phyloP scores from a whole-genome alignment of 2,797 vertebrate species.

The Harpagifer antarcticus region DNA sequence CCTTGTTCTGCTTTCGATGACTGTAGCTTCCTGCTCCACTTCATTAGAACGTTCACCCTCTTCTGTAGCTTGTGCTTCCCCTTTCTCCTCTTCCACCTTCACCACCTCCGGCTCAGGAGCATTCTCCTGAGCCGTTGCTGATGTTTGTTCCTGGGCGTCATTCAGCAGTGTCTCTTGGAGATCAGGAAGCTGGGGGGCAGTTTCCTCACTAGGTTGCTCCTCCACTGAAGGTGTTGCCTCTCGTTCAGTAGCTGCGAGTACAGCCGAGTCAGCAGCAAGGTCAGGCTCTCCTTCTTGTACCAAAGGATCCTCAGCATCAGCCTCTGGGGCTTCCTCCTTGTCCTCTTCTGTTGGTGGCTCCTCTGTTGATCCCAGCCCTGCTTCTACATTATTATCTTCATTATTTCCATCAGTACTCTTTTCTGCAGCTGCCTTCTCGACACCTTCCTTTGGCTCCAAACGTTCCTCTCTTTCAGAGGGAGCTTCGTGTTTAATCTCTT shows the following conservation, averaged over 20 bases:
- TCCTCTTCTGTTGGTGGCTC: slow-evolving; percentile 67
- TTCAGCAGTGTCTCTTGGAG: slow-evolving; percentile 27
- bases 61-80: neutral
- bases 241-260: neutral
- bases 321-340: neutral
- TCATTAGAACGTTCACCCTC: neutral
- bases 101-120: neutral
- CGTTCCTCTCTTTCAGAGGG: neutral
- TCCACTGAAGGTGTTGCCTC: neutral
- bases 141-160: neutral
- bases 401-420: neutral
- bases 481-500: neutral
- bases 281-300: neutral
- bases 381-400: neutral
- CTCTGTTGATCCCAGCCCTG: slow-evolving; percentile 5
- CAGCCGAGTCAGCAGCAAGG: neutral
- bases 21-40: slow-evolving; percentile 61
- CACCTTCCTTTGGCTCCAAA: neutral
- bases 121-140: neutral
- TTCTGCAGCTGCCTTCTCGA: neutral
- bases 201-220: slow-evolving; percentile 7
- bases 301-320: neutral
- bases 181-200: neutral
- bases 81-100: slow-evolving; percentile 5
- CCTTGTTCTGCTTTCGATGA: slow-evolving; percentile 77